Base-by-base conservation (phyloP, 2,888 invertebrate species). In the Hofmannophila pseudospretella region DNA sequence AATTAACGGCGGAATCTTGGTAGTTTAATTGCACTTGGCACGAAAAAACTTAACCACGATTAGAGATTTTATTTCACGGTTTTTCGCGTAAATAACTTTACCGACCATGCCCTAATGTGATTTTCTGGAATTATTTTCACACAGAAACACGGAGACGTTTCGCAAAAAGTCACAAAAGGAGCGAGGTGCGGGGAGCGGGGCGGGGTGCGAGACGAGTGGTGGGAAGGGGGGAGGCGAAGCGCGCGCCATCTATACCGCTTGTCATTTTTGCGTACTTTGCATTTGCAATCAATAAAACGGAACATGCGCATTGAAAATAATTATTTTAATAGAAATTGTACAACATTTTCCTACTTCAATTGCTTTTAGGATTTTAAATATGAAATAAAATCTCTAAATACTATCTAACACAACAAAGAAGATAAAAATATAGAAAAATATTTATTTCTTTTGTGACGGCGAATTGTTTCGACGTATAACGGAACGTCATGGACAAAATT, bases 1-100 rank as follows among this genome's bases (percentile, higher is more conserved):
- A 88, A 88, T 91, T 92, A 89, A 90, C 88, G 92, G 90, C 92
- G 93, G 92, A 93, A 93, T 93, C 91, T 90, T 93, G 93, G 89
- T 89, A 89, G 91, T 88, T 91, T 92, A 87, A 67, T 82, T 70
- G 82, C 87, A 87, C 87, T 85, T 79, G 79, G 82, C 82, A 82
- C 81, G 72, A 77, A 80, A 85, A 86, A 87, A 85, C 74, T 72
- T 67, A 74, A 79, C 74, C 72, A 77, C 85, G 74, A 71, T 72
- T 69, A 67, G 49, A 70, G 68, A 75, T 72, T 77, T 81, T 70
- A 66, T 63, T 54, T 69, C 72, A 78, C 81, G 75, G 69, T 69
- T 70, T 73, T 70, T 78, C 62, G 62, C 67, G 62, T 62, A 57
- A 66, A 68, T 69, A 74, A 75, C 78, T 81, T 71, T 80, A 79